Evolutionary conservation across 2,797 vertebrate genomes (phyloP).

Genomic region (Brachyalestes nurse): DNA sequence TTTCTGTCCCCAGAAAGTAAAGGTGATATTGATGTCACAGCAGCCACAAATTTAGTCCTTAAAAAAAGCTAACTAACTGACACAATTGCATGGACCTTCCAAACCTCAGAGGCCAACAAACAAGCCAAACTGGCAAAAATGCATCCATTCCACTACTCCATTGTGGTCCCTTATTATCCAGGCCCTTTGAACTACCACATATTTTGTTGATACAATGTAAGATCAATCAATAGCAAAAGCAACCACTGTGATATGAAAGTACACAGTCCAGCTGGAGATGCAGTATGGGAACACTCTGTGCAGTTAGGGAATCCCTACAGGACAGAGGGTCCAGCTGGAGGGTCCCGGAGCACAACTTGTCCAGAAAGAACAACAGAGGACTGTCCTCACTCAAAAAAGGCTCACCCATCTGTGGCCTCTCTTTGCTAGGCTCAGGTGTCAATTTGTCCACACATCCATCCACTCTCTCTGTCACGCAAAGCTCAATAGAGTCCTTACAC

Average conservation of each 20-base stretch:
- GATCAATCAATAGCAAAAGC: background rate
- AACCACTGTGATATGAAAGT: background rate
- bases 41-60: background rate
- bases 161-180: no score
- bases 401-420: background rate
- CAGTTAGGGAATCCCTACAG: background rate
- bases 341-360: background rate
- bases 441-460: background rate
- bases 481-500: background rate
- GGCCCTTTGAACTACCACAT: background rate
- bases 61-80: background rate
- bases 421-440: slow-evolving; percentile 9
- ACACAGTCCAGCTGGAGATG: background rate
- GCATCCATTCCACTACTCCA: background rate
- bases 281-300: background rate
- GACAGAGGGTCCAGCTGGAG: background rate
- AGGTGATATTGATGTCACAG: slow-evolving; percentile 1
- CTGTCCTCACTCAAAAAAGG: background rate
- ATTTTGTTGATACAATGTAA: background rate
- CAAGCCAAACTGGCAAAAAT: background rate
- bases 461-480: background rate
- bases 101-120: background rate
- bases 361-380: background rate
- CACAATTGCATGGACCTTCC: background rate
- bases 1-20: background rate